Evolutionary conservation across 2,113 vertebrate species (phyloP), one percentile per base, ranked within the genome.

Genomic region (Chaetops frenatus): DNA sequence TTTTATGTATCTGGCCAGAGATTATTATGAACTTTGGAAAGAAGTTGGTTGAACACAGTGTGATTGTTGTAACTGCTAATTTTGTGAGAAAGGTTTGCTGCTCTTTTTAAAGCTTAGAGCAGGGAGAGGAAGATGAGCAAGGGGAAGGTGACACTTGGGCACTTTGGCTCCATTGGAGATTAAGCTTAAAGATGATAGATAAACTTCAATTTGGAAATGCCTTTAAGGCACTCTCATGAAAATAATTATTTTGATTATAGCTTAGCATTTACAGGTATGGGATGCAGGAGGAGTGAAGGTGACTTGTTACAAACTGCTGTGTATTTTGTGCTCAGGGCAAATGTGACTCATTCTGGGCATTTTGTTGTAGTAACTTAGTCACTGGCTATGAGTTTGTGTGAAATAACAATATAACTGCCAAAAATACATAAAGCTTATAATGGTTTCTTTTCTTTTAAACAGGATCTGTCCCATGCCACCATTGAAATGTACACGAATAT

Each of bases 401-500:
- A 93, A 89, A 82, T 67, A 58, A 54, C 4, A 10, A 17, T 42
- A 29, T 3, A 89, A 31, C 56, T 96, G 22, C 71, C 71, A 54
- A 81, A 86, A 76, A n/a, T 42, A 50, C 36, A 17, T 38, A 35
- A 84, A 82, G 27, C 67, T 93, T 36, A 81, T 24, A 62, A 24
- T 48, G 61, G 5, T 86, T 88, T 91, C 7, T 92, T 96, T 44
- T 57, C 53, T 96, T 72, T 82, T 90, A 53, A 79, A 76, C 97
- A 99, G 99, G 99, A 99, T 83, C 97, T 99, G 79, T 99, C 99
- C 80, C 98, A 99, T 38, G 98, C 99, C 57, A 98, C 99, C 91
- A 99, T 99, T 96, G 99, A 99, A 94, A 99, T 99, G 99, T 99
- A 99, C 93, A 98, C 96, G 22, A 98, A 98, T 78, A 99, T 99